Evolutionary conservation across 2,888 invertebrate species (phyloP), one percentile per base, ranked within the genome.

Genomic region (Rhagophthalmus giganteus): DNA sequence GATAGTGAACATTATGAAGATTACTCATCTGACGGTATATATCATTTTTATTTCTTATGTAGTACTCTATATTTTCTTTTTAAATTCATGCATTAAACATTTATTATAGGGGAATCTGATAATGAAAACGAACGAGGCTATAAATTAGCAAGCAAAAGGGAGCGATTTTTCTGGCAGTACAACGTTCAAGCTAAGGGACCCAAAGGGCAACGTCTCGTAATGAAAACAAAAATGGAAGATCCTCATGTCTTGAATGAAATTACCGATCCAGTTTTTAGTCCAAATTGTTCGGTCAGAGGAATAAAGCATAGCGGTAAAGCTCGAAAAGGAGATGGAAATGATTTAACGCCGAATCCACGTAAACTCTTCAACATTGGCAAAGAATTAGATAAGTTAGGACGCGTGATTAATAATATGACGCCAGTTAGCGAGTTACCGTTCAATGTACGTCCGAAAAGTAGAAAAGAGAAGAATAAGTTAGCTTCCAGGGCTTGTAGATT

Each of bases 151-250:
- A 58, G 60, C 41, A 91, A 90, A 73, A 90, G 87, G 62, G 93
- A 94, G 68, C 82, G 88, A 54, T 96, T 82, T 76, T 97, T 98
- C 74, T 98, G 98, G 97, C 97, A 97, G 74, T 98, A 98, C 74
- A 98, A 98, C 78, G 94, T 96, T 0, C 97, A 97, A 76, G 91
- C 96, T 1, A 95, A 98, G 76, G 96, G 98, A 1, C 95, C 97
- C 2, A 95, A 98, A 77, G 95, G 96, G 28, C 93, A 94, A 73
- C 80, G 94, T 56, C 78, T 94, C 54, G 86, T 91, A 34, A 81
- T 93, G 64, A 88, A 90, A 74, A 86, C 89, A 37, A 88, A 90
- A 68, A 83, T 88, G 27, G 90, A 90, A 68, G 94, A 97, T 78
- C 96, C 97, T 5, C 95, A 97, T 76, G 82, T 90, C 30, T 78